Conservation (phyloP, 2,888 invertebrate genomes). For the Schrankia costaestrigalis region DNA sequence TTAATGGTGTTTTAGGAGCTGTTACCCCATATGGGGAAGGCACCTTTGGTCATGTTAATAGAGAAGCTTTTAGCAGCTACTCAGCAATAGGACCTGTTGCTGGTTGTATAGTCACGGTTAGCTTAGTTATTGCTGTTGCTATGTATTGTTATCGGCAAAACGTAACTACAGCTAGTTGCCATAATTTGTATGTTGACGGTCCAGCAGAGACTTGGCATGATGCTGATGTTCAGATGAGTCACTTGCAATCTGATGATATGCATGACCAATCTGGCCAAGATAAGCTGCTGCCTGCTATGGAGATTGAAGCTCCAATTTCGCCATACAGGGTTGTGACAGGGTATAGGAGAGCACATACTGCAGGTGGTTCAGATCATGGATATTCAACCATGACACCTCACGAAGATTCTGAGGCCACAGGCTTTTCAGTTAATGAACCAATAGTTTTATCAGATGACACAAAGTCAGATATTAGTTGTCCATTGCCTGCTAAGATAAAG, state of each 20-base stretch:
- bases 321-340: conserved; percentile 93
- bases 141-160: conserved; percentile 92
- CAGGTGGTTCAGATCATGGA: conserved; percentile 94
- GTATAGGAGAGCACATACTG: conserved; percentile 87
- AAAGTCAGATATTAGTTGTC: conserved; percentile 80
- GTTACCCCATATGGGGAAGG: conserved; percentile 91
- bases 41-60: conserved; percentile 73
- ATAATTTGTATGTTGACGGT: conserved; percentile 76
- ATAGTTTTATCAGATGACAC: conserved; percentile 77
- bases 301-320: conserved; percentile 87
- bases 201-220: conserved; percentile 77
- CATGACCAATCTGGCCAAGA: conserved; percentile 84
- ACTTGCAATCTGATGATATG: conserved; percentile 85
- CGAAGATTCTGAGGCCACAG: conserved; percentile 92
- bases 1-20: conserved; percentile 91
- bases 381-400: conserved; percentile 97
- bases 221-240: conserved; percentile 85
- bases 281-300: conserved; percentile 81
- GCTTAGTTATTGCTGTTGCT: conserved; percentile 89
- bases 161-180: conserved; percentile 71
- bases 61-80: conserved; percentile 77
- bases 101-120: conserved; percentile 90
- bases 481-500: conserved; percentile 73
- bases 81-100: conserved; percentile 93
- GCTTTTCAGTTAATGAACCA: conserved; percentile 86